Evolutionary conservation across 2,888 invertebrate species (phyloP), one percentile per base, ranked within the genome.

Genomic region (Drosophila pegasa): DNA sequence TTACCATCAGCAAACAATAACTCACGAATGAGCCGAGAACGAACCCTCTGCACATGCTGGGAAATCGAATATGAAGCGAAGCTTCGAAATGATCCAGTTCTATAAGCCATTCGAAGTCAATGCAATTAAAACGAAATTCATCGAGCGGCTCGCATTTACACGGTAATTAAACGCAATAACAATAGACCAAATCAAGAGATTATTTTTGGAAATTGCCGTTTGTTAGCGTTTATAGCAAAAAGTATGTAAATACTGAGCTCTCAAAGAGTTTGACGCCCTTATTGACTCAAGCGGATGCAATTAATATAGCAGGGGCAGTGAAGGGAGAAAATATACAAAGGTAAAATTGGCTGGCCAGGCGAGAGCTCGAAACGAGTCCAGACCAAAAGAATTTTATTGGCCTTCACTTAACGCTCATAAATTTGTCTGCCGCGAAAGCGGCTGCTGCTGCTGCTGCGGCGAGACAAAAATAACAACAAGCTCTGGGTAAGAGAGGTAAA

Each of bases 391-490:
- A 83, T 89, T 86, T 89, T 89, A 88, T 89, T 89, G 86, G 88
- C 87, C 82, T 87, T 84, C 89, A 88, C 84, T 86, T 86, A 79
- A 75, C 76, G 82, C 75, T 89, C 89, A 89, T 88, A 88, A 88
- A 88, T 89, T 89, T 88, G 84, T 86, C 90, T 78, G 85, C 77
- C 38, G 52, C 62, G 56, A 58, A 67, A 61, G 57, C 72, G 27
- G 47, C 18, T 47, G 27, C 25, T 59, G 67, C 71, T 38, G 45
- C 16, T 27, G n/a, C 40, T 3, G 27, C 43, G 56, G 68, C 73
- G 51, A 71, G 79, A 65, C 68, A 22, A 69, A 50, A 43, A 55
- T 25, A 43, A 33, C 16, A 14, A 38, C 52, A 38, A 52, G 27
- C 18, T 51, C 37, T 27, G 45, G 16, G 2, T 1, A n/a, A n/a